Base-by-base conservation (phyloP, 2,797 vertebrate species). In the Mastacembelus armatus region DNA sequence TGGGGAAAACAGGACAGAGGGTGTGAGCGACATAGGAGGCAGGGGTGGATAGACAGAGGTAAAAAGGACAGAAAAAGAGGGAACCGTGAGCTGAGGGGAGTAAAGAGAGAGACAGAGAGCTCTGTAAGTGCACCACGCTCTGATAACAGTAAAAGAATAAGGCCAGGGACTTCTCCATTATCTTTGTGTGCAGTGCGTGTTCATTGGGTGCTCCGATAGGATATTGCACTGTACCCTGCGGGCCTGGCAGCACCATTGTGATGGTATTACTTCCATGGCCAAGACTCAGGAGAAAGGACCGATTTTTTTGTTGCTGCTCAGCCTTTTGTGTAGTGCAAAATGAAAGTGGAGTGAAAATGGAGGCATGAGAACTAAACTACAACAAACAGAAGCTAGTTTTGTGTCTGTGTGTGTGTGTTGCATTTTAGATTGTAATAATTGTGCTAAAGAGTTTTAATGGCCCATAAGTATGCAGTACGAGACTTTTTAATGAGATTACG, bases 401-500 rank as follows among this genome's bases (percentile, higher is more conserved):
- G 78, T 39, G 52, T 76, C 61, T 51, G 38, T 3, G 12, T 83
- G 52, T 62, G 63, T 33, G 47, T 73, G 81, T 66, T 77, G 67
- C 71, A 74, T 84, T 84, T 79, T 59, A 80, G 65, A 91, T 78
- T 78, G 72, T 74, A 74, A 85, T 91, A 91, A 91, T 88, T 75
- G 86, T 66, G 65, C 65, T 85, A 85, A 92, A 89, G 82, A 86
- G 85, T 81, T 89, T 87, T 90, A 91, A 92, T 90, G 75, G 84
- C 59, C 72, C 61, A 54, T 88, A 87, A 91, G 85, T 87, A 88
- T 88, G 76, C 61, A 69, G 79, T 85, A 87, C 70, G 21, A 87
- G 82, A 86, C 85, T 88, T 91, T 92, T 86, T 91, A 93, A 92
- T 92, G 85, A 91, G 91, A 92, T 92, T 92, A 92, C 71, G 51